phyloP scores from a whole-genome alignment of 2,888 invertebrate species.

The Elysia crispata region DNA sequence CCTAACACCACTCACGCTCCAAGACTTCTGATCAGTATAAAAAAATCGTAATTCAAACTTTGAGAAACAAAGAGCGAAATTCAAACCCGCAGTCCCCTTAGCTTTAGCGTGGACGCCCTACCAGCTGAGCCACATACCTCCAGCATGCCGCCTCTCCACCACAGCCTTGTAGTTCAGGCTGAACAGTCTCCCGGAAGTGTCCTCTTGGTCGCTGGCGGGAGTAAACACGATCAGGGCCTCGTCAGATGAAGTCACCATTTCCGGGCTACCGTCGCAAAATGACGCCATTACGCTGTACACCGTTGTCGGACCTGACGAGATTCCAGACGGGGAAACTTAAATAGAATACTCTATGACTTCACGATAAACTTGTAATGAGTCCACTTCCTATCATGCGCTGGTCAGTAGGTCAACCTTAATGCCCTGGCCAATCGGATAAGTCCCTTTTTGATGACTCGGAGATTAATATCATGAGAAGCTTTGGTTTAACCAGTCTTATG shows the following conservation, averaged over 20 bases:
- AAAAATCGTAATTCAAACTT: not conserved
- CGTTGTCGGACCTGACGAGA: conserved; percentile 22
- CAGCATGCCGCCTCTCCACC: not conserved
- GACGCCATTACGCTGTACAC: conserved; percentile 2
- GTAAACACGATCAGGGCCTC: conserved; percentile 32
- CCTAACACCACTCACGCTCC: too few species aligned
- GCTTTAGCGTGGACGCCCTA: not conserved
- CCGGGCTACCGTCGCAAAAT: conserved; percentile 35
- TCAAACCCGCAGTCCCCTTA: not conserved
- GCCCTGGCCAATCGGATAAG: too few species aligned
- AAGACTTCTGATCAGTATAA: too few species aligned
- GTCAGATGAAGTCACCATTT: conserved; percentile 34
- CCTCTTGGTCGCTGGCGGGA: not conserved
- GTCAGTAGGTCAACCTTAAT: too few species aligned
- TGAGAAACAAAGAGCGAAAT: not conserved
- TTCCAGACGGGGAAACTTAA: not conserved
- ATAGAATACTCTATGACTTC: too few species aligned
- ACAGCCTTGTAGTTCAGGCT: conserved; percentile 35
- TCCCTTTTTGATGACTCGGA: too few species aligned
- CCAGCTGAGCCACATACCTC: conserved; percentile 11
- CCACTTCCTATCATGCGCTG: too few species aligned
- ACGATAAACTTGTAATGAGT: too few species aligned
- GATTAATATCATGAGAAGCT: too few species aligned
- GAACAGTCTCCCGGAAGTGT: not conserved
- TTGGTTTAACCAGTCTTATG: too few species aligned